A percentile compares a stretch with the other conserved stretches of the same genome.
Evolutionary conservation across 2,888 invertebrate species (phyloP).

Genomic region (Gisinianus flammeolus): DNA sequence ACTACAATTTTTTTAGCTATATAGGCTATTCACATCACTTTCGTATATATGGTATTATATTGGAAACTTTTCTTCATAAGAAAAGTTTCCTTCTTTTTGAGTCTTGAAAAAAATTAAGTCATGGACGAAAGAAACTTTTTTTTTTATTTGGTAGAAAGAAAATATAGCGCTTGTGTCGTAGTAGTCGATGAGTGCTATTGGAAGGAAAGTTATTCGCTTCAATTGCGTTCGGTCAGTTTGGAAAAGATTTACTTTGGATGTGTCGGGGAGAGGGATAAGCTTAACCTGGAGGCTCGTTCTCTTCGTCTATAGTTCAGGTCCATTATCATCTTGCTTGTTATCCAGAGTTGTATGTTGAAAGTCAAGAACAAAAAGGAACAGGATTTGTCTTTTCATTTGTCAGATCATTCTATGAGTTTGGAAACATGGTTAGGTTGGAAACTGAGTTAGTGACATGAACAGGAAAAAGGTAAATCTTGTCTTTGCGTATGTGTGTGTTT

Average conservation of each 20-base stretch:
- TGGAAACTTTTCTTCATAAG: no score
- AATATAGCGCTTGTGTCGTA: conserved; percentile 2
- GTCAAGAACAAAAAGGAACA: conserved; percentile 52
- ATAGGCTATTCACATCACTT: no score
- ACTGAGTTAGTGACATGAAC: conserved; percentile 36
- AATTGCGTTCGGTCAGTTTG: conserved; percentile 36
- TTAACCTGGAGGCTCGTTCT: conserved; percentile 43
- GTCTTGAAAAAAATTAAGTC: not conserved
- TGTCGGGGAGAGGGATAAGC: conserved; percentile 39
- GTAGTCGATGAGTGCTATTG: conserved; percentile 25
- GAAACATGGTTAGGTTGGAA: conserved; percentile 53
- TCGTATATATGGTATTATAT: no score
- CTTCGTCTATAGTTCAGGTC: conserved; percentile 18
- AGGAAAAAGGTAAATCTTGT: conserved; percentile 23
- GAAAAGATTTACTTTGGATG: conserved; percentile 34
- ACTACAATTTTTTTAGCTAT: no score
- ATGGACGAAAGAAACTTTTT: conserved; percentile 11
- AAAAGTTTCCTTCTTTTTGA: not conserved
- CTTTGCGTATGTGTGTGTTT: no score
- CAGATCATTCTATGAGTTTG: conserved; percentile 31
- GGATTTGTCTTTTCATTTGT: conserved; percentile 56
- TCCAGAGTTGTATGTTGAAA: conserved; percentile 41
- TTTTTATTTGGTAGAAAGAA: conserved; percentile 2
- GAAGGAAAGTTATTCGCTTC: conserved; percentile 34
- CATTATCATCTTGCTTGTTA: conserved; percentile 53